Evolutionary conservation across 1,140 invertebrate genomes (phyloP).

Genomic region (Macrobrachium rosenbergii): DNA sequence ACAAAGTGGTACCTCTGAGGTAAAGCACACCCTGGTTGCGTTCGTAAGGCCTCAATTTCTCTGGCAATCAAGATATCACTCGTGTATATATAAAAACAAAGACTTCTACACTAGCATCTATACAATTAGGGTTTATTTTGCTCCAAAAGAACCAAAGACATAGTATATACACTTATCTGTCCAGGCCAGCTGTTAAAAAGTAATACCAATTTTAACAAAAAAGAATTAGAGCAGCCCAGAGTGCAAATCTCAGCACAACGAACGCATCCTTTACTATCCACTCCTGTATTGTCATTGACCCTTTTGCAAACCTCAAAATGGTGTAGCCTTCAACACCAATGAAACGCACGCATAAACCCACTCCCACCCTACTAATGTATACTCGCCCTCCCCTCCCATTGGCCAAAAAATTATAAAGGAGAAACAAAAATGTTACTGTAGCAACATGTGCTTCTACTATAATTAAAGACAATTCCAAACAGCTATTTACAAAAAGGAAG

Average conservation of each 20-base stretch:
- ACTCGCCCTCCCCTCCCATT: constrained; percentile 27
- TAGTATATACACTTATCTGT: constrained; percentile 4
- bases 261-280: neutral
- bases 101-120: too few relatives aligned
- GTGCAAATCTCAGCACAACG: neutral
- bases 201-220: constrained; percentile 2
- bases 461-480: constrained; percentile 40
- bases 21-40: too few relatives aligned
- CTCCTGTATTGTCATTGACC: neutral
- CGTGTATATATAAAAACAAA: too few relatives aligned
- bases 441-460: constrained; percentile 36
- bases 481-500: constrained; percentile 55
- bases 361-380: constrained; percentile 34
- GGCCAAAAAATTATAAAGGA: neutral
- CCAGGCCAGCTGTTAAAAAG: constrained; percentile 4
- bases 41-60: too few relatives aligned
- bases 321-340: constrained; percentile 33
- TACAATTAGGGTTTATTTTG: constrained; percentile 26
- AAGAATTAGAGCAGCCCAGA: constrained; percentile 1
- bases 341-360: constrained; percentile 4
- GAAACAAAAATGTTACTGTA: neutral
- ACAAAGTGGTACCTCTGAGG: too few relatives aligned
- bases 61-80: too few relatives aligned
- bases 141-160: neutral
- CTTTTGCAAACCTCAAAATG: constrained; percentile 26